Evolutionary conservation across 2,113 vertebrate genomes (phyloP), one percentile per base, ranked within the genome.

Genomic region (Equus quagga): DNA sequence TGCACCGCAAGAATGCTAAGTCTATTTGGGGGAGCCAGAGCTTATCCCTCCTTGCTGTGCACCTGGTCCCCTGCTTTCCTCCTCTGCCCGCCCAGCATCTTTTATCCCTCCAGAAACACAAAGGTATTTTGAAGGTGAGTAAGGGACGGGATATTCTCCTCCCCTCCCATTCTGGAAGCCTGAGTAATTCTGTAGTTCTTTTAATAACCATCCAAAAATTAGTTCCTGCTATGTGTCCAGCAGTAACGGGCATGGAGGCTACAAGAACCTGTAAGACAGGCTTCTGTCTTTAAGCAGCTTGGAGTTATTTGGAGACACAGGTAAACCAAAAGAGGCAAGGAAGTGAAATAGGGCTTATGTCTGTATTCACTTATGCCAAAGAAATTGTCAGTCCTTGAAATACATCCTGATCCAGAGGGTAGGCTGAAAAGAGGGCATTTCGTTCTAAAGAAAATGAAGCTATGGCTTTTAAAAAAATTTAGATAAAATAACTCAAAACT

Each of bases 401-500:
- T n/a, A 73, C 0, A 24, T 46, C 19, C 82, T 60, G 36, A 36
- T 58, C 3, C 18, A 36, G 51, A 70, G 11, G 7, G n/a, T 44
- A 28, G 33, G 21, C 56, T 73, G 26, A 82, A 81, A 46, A 26
- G 19, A 76, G n/a, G 3, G 49, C 12, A 60, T 85, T 89, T 36
- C 0, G 17, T 33, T 90, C 54, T 41, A 60, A 96, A 96, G 41
- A 89, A 78, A 82, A 87, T 89, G 3, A 89, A 72, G 64, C 69
- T 70, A 14, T 4, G 9, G 44, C 8, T 15, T 78, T 65, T 17
- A 64, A 75, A 86, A 89, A 79, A 73, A 56, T 62, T 51, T 89
- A 96, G n/a, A 91, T 21, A 89, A 81, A 92, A 64, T 94, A 88
- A 91, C 24, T 92, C 6, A 70, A 91, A 82, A 88, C 51, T 89